These are phyloP conservation scores for Oncorhynchus nerka DNA, from an alignment of 2,113 vertebrate species.

Conservation along the genomic window DNA sequence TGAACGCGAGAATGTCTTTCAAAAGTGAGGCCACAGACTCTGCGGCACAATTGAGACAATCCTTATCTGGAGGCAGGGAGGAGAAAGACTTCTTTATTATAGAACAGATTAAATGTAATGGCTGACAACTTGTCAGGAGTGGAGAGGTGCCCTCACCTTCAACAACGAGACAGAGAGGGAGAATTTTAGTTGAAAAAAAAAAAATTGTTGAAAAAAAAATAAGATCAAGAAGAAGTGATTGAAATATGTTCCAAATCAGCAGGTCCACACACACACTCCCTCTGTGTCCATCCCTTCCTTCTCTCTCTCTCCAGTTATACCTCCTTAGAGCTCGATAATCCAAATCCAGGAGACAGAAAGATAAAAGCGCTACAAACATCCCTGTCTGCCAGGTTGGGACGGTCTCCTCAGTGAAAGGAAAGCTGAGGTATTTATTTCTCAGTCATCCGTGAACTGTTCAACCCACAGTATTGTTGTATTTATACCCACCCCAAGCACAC, in stretches of 20 bases:
- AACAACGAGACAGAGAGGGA: not conserved
- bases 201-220: not conserved
- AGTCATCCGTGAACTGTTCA: slow-evolving; percentile 31
- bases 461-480: slow-evolving; percentile 7
- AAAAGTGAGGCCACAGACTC: no score
- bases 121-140: slow-evolving; percentile 3
- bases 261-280: not conserved
- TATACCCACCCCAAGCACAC: slow-evolving; percentile 2
- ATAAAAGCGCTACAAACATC: not conserved
- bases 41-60: no score
- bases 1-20: not conserved
- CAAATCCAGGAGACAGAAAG: slow-evolving; percentile 9
- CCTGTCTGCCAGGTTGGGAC: not conserved
- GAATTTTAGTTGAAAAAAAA: not conserved
- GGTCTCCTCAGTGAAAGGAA: slow-evolving; percentile 8
- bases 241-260: slow-evolving; percentile 12
- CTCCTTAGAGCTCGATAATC: slow-evolving; percentile 1
- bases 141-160: not conserved
- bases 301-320: no score
- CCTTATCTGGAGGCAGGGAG: not conserved
- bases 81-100: not conserved
- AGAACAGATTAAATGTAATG: not conserved
- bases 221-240: slow-evolving; percentile 5
- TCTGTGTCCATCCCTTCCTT: not conserved
- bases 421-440: slow-evolving; percentile 24